These are phyloP conservation scores for Tineola bisselliella DNA, from an alignment of 2,888 invertebrate species.

Conservation along the genomic window DNA sequence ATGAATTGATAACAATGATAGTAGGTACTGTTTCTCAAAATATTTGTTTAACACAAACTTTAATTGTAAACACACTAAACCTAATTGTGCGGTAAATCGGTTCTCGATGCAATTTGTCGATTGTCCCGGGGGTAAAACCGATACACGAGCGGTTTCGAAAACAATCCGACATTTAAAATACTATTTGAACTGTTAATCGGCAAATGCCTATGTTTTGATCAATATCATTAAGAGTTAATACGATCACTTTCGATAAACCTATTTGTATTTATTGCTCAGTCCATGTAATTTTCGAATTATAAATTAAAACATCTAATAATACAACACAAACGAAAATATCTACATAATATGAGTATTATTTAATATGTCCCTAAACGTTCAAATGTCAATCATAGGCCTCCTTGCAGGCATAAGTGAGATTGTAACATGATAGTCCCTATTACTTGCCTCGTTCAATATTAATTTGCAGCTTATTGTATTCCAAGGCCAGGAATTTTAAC, in stretches of 20 bases:
- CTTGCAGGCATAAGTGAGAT: background rate
- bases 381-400: background rate
- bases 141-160: conserved; percentile 14
- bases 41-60: conserved; percentile 24
- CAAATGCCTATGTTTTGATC: conserved; percentile 1
- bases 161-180: conserved; percentile 9
- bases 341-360: no score
- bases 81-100: conserved; percentile 46
- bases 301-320: no score
- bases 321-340: no score
- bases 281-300: no score
- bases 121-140: conserved; percentile 20
- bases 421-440: background rate
- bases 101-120: conserved; percentile 44
- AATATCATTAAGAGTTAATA: background rate
- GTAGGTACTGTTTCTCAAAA: conserved; percentile 5
- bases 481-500: background rate
- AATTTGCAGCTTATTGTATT: background rate
- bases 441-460: background rate
- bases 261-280: background rate
- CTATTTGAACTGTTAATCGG: conserved; percentile 4
- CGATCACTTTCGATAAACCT: background rate
- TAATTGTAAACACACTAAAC: conserved; percentile 34
- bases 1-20: background rate
- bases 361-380: background rate